A percentile compares a stretch with the other conserved stretches of the same genome.
Conservation (phyloP, 2,888 invertebrate genomes). For the Drosophila multiciliata region DNA sequence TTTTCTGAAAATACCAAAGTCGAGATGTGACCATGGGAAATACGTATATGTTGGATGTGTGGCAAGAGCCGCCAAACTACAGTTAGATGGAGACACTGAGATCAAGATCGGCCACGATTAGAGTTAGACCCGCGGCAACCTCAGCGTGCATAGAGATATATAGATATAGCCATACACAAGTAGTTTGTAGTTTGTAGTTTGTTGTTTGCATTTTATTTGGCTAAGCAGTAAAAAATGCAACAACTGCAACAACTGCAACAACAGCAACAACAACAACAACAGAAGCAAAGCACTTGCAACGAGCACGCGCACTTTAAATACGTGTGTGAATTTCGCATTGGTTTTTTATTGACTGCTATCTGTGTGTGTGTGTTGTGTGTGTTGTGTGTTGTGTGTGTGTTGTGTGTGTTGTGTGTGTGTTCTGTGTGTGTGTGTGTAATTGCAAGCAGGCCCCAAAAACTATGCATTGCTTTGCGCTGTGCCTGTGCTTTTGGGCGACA, state of each 20-base stretch:
- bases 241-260: neutral
- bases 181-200: conserved; percentile 9
- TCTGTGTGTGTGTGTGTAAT: conserved; percentile 7
- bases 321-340: conserved; percentile 64
- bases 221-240: conserved; percentile 24
- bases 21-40: neutral
- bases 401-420: conserved; percentile 5
- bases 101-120: conserved; percentile 51
- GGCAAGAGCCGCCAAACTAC: conserved; percentile 22
- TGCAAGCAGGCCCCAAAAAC: conserved; percentile 58
- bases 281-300: conserved; percentile 35
- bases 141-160: conserved; percentile 16
- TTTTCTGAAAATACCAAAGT: neutral
- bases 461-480: conserved; percentile 58
- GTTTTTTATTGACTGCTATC: conserved; percentile 57
- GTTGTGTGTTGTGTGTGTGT: conserved; percentile 3
- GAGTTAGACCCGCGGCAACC: conserved; percentile 44
- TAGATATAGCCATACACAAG: conserved; percentile 8
- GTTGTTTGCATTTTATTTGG: conserved; percentile 47
- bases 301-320: conserved; percentile 65
- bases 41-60: neutral
- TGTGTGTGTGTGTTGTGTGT: conserved; percentile 6
- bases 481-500: conserved; percentile 1
- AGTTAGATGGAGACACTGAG: conserved; percentile 39
- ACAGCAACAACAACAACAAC: conserved; percentile 15